Base-by-base conservation (phyloP, 2,888 invertebrate genomes). In the Odontothrips loti region DNA sequence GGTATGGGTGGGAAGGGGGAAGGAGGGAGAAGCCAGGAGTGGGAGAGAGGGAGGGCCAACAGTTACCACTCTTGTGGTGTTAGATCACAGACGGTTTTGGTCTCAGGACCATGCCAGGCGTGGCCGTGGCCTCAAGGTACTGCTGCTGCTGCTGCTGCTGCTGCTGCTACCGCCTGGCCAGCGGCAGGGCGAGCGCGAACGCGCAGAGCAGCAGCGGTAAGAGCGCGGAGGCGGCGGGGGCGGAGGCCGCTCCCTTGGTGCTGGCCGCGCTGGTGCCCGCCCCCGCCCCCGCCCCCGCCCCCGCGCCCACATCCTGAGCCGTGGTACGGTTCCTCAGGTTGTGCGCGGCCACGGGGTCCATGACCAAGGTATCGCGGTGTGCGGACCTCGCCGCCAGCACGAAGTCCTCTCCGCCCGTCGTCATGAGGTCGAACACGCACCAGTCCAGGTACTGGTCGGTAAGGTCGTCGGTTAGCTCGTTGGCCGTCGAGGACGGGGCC, bases 361-460 rank as follows among this genome's bases (percentile, higher is more conserved):
- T 83, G 29, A 83, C 82, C 23, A 85, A 80, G 23, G 85, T 85
- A 82, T 86, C 86, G 8, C 83, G 88, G 83, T 88, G 86, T 1
- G 89, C 89, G 8, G 86, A 86, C 82, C 87, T 85, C 0, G 89
- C 89, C 12, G 89, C 88, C 80, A 87, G 87, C 23, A 86, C 85
- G 82, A 86, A 86, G 68, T 85, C 85, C 81, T 89, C 89, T 12
- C 81, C 82, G 2, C 89, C 89, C 4, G 90, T 90, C 6, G 89
- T 88, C 87, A 90, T 87, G 82, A 90, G 86, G 85, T 91, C 91
- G 85, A 90, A 90, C 81, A 90, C 89, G 85, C 91, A 91, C 83
- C 90, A 89, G 85, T 90, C 90, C 83, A 90, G 87, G 85, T 89
- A 90, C 84, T 88, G 88, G 84, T 89, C 90, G 85, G 82, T 87